Conservation (phyloP, 2,888 invertebrate species). For the Pollenia amentaria region DNA sequence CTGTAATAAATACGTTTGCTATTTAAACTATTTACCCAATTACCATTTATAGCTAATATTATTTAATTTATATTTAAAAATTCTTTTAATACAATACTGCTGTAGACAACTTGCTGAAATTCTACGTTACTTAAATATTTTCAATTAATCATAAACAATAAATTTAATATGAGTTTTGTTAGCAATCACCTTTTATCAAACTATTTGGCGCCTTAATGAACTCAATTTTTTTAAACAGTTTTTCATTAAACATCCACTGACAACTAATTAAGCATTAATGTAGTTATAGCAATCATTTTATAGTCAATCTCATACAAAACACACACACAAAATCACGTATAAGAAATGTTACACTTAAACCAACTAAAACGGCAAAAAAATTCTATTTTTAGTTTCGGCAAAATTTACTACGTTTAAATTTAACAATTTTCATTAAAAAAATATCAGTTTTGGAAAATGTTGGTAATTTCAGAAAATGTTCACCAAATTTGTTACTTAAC, state of each 20-base stretch:
- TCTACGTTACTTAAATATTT: constrained; percentile 15
- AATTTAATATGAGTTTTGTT: constrained; percentile 18
- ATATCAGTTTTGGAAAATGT: too few relatives aligned
- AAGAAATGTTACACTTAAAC: constrained; percentile 3
- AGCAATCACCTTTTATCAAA: constrained; percentile 38
- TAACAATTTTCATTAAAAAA: too few relatives aligned
- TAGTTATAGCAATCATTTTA: constrained; percentile 30
- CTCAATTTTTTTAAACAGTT: constrained; percentile 35
- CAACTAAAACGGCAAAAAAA: neutral
- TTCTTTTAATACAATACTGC: constrained; percentile 1
- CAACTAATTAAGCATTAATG: constrained; percentile 56
- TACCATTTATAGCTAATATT: constrained; percentile 29
- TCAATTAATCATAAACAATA: constrained; percentile 47
- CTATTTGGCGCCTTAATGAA: constrained; percentile 53
- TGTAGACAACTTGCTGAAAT: constrained; percentile 33
- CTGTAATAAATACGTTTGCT: too few relatives aligned
- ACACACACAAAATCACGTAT: too few relatives aligned
- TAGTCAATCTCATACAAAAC: too few relatives aligned
- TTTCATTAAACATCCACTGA: constrained; percentile 31
- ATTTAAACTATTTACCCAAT: constrained; percentile 11
- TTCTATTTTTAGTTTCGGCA: too few relatives aligned
- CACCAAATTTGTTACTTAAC: too few relatives aligned
- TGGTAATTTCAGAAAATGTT: too few relatives aligned
- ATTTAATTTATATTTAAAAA: constrained; percentile 15
- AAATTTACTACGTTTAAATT: too few relatives aligned